Evolutionary conservation across 2,797 vertebrate species (phyloP), one percentile per base, ranked within the genome.

Genomic region (Pangasius macronema): DNA sequence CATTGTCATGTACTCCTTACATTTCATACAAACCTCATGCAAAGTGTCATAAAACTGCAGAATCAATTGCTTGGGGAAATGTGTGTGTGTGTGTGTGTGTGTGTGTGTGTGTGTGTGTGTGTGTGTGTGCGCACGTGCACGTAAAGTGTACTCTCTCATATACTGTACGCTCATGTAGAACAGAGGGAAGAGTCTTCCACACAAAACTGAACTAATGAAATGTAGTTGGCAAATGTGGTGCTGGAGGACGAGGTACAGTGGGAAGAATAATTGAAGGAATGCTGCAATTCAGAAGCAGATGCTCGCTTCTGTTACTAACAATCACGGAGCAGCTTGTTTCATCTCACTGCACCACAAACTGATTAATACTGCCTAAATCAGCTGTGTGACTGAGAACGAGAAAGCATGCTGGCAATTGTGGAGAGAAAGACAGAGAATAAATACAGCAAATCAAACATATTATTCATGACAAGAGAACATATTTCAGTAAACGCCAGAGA

Each of bases 221-320:
- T 73, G 22, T 24, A 73, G 57, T 73, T 82, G 59, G 81, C 59
- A 42, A 86, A 84, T 70, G 46, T 80, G 77, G 39, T 68, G 82
- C 76, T 76, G 49, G 84, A 82, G 79, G 79, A 76, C 55, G 3
- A 27, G n/a, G 75, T 79, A 84, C 65, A 70, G 59, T 76, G 39
- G 73, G 65, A 72, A 87, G 14, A 87, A 88, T 89, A 87, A 89
- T 72, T 84, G 57, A 65, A 85, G 39, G 18, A 57, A 49, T 1
- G 33, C 57, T 87, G 82, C 65, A 77, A 73, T 80, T 83, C 55
- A 57, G 65, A 51, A 63, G 65, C 73, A 70, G 73, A 85, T n/a
- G 65, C 76, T 87, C 72, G 77, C 86, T 68, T 90, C 83, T 51
- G 65, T 85, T 88, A 82, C 80, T 91, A 68, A 81, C 86, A 82